Evolutionary conservation across 2,113 vertebrate genomes (phyloP).

Genomic region (Odocoileus virginianus): DNA sequence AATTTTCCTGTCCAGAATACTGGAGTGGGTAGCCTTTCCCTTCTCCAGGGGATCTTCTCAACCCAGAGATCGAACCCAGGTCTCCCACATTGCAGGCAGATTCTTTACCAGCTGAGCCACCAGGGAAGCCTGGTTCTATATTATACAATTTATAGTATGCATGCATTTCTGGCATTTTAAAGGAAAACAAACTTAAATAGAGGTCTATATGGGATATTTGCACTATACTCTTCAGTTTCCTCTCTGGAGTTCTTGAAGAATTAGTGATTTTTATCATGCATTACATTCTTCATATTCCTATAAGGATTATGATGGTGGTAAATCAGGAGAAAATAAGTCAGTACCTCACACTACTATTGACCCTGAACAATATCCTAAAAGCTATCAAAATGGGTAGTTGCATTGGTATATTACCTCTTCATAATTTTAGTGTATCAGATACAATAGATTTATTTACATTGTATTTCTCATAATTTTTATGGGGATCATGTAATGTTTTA

Average conservation of each 20-base stretch:
- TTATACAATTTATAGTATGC: neutral
- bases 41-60: neutral
- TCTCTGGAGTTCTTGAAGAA: neutral
- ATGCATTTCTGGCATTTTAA: neutral
- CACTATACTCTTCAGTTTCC: neutral
- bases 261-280: neutral
- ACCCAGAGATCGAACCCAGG: neutral
- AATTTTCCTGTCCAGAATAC: neutral
- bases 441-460: neutral
- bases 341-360: neutral
- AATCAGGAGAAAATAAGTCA: neutral
- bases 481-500: neutral
- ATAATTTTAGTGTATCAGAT: neutral
- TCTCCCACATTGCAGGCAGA: neutral
- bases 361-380: neutral
- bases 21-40: neutral
- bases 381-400: neutral
- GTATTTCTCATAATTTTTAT: neutral
- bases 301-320: neutral
- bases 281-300: neutral
- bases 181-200: neutral
- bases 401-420: neutral
- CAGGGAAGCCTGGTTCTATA: neutral
- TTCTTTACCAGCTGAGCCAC: neutral
- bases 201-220: neutral